Base-by-base conservation (phyloP, 2,797 vertebrate species). In the Chloroceryle amazona region DNA sequence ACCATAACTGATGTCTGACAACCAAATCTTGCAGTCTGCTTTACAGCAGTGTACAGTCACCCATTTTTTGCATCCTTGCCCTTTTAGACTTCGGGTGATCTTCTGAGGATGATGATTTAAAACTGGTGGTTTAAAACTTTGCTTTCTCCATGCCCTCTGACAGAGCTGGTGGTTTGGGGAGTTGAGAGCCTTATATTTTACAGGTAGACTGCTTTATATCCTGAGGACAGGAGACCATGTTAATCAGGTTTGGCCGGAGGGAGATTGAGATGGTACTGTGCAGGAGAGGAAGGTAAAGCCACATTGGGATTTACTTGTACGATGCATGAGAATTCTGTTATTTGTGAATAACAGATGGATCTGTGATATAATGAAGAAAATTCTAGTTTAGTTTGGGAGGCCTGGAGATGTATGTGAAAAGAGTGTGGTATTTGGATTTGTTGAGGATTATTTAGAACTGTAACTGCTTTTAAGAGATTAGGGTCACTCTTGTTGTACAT, bases 381-480 rank as follows among this genome's bases (percentile, higher is more conserved):
- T 41, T 41, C 8, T 16, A 55, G 33, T 71, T 86, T 70, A 47
- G 88, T 89, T 71, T 31, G 26, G 23, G 52, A 92, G 70, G 84
- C 81, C 58, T 94, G 85, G 49, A 83, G 74, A 47, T 76, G 58
- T 76, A 25, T 55, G 37, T 89, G 73, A 88, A 93, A 95, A 91
- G 67, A 67, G 75, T 2, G 75, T 2, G 8, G 25, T 73, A 52
- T 96, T 93, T 89, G 82, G 87, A 86, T 95, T 96, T 95, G 81
- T 68, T 75, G 87, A 81, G 94, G 91, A 93, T 97, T 96, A 96
- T 90, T 96, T 92, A 80, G 89, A 95, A 96, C 88, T 75, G 86
- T 94, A 84, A 91, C 73, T 96, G 94, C 95, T 89, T 90, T 93
- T 92, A 82, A 85, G 71, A 94, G 91, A 97, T 95, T 96, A 95